Evolutionary conservation across 2,113 vertebrate genomes (phyloP).

Genomic region (Oreochromis spilurus): DNA sequence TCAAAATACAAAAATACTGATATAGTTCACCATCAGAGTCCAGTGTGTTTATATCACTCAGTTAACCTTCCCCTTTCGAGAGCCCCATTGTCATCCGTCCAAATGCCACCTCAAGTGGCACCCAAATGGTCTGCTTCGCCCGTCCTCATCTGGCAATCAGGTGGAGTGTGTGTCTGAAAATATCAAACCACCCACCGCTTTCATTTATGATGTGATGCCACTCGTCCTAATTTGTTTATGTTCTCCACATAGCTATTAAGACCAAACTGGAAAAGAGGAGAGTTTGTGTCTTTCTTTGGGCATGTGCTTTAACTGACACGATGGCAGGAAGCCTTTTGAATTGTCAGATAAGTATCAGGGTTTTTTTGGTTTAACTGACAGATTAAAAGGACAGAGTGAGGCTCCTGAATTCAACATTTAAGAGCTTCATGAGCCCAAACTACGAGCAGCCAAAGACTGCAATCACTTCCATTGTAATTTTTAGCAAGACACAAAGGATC

Average conservation of each 20-base stretch:
- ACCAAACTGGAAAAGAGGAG: not conserved
- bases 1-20: not conserved
- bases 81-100: conserved; percentile 35
- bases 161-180: conserved; percentile 8
- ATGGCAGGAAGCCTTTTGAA: not conserved
- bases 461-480: not conserved
- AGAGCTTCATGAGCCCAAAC: conserved; percentile 1
- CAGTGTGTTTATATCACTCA: conserved; percentile 17
- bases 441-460: not conserved
- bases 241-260: conserved; percentile 28
- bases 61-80: conserved; percentile 26
- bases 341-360: not conserved
- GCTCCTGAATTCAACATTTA: not conserved
- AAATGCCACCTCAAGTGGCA: conserved; percentile 31
- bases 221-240: conserved; percentile 42
- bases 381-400: not conserved
- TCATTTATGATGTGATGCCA: conserved; percentile 5
- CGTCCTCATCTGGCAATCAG: conserved; percentile 50
- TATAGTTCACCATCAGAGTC: not conserved
- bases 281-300: not conserved
- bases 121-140: conserved; percentile 11
- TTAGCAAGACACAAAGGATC: not conserved
- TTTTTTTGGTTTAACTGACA: not conserved
- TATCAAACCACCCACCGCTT: conserved; percentile 11
- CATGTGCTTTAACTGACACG: not conserved